Evolutionary conservation across 2,888 invertebrate species (phyloP), one percentile per base, ranked within the genome.

Genomic region (Gonocerus acuteangulatus): DNA sequence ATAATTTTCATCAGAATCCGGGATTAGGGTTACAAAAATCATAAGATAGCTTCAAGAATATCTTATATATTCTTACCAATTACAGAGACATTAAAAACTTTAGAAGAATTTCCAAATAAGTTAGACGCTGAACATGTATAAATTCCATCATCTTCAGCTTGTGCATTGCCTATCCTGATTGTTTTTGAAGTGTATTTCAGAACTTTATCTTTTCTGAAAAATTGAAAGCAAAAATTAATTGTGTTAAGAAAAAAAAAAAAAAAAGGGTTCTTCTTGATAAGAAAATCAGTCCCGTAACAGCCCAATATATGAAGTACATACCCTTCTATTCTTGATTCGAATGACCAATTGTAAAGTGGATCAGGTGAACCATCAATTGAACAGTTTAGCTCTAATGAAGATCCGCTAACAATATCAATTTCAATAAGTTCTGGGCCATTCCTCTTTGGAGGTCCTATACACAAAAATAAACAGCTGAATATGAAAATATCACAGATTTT

Each of bases 11-110:
- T n/a, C n/a, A n/a, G n/a, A n/a, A n/a, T n/a, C n/a, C n/a, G n/a
- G n/a, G n/a, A n/a, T n/a, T n/a, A n/a, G 27, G 27, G 4, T 9
- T 27, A 27, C 27, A 27, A 27, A 4, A 27, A 27, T 27, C 4
- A 9, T 27, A 27, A 27, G 4, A 27, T 6, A 27, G 27, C 4
- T 27, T 27, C 27, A 39, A 39, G n/a, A 15, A 11, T 39, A 42
- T 36, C 44, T n/a, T n/a, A n/a, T n/a, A n/a, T n/a, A n/a, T n/a
- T n/a, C 61, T 52, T 15, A 84, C 84, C 80, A 61, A 82, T 71
- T 0, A 85, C 80, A 58, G 78, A 75, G 2, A 86, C 68, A 45
- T 74, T 72, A 66, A 81, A 65, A 11, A 45, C 36, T 61, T 65
- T 65, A 18, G 47, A 27, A 15, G 47, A 16, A 47, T 23, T 57